Evolutionary conservation across 1,140 invertebrate genomes (phyloP).

Genomic region (Rhyacophila brunnea): DNA sequence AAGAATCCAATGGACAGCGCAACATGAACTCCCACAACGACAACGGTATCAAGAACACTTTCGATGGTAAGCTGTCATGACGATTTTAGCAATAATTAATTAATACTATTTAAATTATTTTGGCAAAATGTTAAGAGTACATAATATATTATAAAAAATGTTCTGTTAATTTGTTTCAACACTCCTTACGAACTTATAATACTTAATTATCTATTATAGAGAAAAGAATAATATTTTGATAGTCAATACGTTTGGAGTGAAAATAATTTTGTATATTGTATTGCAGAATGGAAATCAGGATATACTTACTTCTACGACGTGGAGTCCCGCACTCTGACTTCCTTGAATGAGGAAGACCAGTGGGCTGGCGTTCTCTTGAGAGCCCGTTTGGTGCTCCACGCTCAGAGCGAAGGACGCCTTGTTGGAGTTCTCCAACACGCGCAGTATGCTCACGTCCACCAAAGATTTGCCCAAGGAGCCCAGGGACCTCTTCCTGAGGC

Average conservation of each 20-base stretch:
- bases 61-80: too few relatives aligned
- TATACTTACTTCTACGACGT: conserved; percentile 63
- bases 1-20: too few relatives aligned
- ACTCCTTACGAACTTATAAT: too few relatives aligned
- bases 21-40: too few relatives aligned
- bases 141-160: too few relatives aligned
- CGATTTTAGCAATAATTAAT: too few relatives aligned
- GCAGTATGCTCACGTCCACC: conserved; percentile 58
- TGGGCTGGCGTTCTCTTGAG: conserved; percentile 57
- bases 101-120: too few relatives aligned
- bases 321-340: conserved; percentile 56
- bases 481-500: background rate
- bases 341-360: conserved; percentile 47
- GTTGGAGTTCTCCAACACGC: conserved; percentile 52
- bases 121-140: too few relatives aligned
- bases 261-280: background rate
- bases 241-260: background rate
- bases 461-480: conserved; percentile 36
- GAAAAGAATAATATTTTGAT: too few relatives aligned
- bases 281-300: conserved; percentile 52
- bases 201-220: too few relatives aligned
- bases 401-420: conserved; percentile 48
- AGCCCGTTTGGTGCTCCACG: conserved; percentile 54
- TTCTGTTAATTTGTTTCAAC: too few relatives aligned
- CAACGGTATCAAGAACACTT: too few relatives aligned